Evolutionary conservation across 2,113 vertebrate species (phyloP).

Genomic region (Elgaria multicarinata): DNA sequence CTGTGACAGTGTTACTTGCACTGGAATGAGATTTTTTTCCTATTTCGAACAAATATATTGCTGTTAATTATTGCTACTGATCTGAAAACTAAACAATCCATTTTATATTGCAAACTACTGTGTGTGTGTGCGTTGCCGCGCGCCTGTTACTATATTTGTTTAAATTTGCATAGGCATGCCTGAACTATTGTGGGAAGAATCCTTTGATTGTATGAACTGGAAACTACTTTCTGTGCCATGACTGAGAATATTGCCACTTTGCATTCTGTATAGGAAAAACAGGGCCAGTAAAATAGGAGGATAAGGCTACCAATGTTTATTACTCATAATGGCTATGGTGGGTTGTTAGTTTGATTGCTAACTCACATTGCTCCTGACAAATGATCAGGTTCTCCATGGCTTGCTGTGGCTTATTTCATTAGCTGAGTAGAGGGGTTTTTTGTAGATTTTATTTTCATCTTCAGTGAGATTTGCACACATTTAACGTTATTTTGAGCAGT

Average conservation of each 20-base stretch:
- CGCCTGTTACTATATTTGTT: too few relatives aligned
- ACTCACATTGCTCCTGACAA: too few relatives aligned
- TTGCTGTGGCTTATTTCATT: too few relatives aligned
- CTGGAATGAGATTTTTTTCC: background rate
- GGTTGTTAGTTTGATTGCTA: too few relatives aligned
- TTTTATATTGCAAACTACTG: slow-evolving; percentile 17
- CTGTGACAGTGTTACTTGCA: slow-evolving; percentile 7
- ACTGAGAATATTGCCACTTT: background rate
- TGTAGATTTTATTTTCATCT: too few relatives aligned
- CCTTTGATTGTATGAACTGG: background rate
- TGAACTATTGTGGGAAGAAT: background rate
- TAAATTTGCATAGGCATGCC: background rate
- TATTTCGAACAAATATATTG: slow-evolving; percentile 23
- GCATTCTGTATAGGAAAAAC: background rate
- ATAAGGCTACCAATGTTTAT: too few relatives aligned
- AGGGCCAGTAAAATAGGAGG: background rate
- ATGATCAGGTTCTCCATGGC: too few relatives aligned
- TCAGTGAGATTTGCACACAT: too few relatives aligned
- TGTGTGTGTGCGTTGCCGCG: background rate
- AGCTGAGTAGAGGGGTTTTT: too few relatives aligned
- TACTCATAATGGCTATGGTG: too few relatives aligned
- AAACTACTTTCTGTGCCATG: background rate
- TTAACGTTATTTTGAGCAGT: too few relatives aligned
- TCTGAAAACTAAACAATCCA: background rate
- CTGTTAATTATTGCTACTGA: background rate